Base-by-base conservation (phyloP, 2,113 vertebrate genomes). In the Okapia johnstoni region DNA sequence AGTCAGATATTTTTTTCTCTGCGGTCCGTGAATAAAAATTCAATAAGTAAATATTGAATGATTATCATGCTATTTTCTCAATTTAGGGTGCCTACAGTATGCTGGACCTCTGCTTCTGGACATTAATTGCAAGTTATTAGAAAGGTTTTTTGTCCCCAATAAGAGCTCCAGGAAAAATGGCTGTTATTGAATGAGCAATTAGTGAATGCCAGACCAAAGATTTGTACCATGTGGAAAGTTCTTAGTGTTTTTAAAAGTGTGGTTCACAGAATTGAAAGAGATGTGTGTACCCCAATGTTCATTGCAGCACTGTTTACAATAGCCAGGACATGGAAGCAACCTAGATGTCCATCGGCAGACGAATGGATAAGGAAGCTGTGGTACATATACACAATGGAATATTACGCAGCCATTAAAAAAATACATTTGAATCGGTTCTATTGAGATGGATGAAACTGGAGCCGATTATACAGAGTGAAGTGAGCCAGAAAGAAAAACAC, bases 1-100 rank as follows among this genome's bases (percentile, higher is more conserved):
- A 92, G 94, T 96, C 93, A 93, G 11, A 26, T 80, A 61, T 54
- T 77, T 90, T 66, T 88, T 92, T 96, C 54, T 96, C 88, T 95
- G 55, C 52, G 87, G 85, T 36, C n/a, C 54, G 92, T 85, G 80
- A 92, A 58, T 83, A 89, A 92, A 90, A 55, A 94, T 46, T 90
- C 66, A 25, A 2, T 63, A 81, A 86, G 96, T 92, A 92, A 90
- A 85, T 85, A 16, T 14, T 94, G 85, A 85, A 88, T 58, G 50
- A 90, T 88, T 70, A 73, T 94, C 46, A 57, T 13, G 48, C 63
- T 92, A 3, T 85, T 94, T 85, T 89, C 83, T 90, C 33, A 52
- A 73, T 70, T 70, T 83, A 91, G 93, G 28, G 14, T 36, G 23
- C 36, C 90, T 90, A 85, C 25, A 60, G 55, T 88, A 60, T 90